Conservation (phyloP, 2,797 vertebrate genomes). For the Acestrorhynchus altus region DNA sequence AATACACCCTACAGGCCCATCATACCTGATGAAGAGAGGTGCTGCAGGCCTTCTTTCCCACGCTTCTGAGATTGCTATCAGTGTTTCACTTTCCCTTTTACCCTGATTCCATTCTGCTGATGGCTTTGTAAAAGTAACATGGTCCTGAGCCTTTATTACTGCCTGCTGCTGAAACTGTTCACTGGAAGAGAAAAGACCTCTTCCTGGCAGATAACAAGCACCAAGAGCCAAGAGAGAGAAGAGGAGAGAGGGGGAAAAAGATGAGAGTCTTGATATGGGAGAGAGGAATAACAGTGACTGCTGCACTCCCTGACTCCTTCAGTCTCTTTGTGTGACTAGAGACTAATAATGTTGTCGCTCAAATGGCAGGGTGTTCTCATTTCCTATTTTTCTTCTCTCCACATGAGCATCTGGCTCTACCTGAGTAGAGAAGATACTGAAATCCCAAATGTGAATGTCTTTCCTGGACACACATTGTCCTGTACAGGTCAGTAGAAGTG, state of each 20-base stretch:
- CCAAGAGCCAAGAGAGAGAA: conserved; percentile 54
- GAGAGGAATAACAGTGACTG: conserved; percentile 59
- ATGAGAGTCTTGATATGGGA: conserved; percentile 56
- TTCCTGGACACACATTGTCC: conserved; percentile 29
- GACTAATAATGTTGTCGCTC: conserved; percentile 73
- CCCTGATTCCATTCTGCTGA: conserved; percentile 55
- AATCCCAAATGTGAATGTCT: background rate
- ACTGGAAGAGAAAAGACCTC: conserved; percentile 59
- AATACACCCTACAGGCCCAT: background rate
- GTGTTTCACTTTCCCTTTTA: background rate
- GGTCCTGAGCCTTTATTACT: conserved; percentile 31
- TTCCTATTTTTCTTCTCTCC: background rate
- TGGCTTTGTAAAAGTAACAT: conserved; percentile 54
- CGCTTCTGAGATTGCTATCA: background rate
- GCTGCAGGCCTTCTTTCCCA: background rate
- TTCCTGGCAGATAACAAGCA: conserved; percentile 65
- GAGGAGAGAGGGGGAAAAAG: conserved; percentile 49
- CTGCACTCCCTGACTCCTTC: conserved; percentile 54
- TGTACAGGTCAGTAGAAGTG: conserved; percentile 4
- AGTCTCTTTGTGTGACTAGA: conserved; percentile 58
- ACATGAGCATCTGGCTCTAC: conserved; percentile 5
- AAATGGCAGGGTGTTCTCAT: conserved; percentile 58
- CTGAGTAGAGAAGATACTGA: conserved; percentile 1
- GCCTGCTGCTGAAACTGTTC: conserved; percentile 35
- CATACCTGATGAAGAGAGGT: background rate